phyloP scores from a whole-genome alignment of 2,888 invertebrate species.

The Aspidiotus destructor region DNA sequence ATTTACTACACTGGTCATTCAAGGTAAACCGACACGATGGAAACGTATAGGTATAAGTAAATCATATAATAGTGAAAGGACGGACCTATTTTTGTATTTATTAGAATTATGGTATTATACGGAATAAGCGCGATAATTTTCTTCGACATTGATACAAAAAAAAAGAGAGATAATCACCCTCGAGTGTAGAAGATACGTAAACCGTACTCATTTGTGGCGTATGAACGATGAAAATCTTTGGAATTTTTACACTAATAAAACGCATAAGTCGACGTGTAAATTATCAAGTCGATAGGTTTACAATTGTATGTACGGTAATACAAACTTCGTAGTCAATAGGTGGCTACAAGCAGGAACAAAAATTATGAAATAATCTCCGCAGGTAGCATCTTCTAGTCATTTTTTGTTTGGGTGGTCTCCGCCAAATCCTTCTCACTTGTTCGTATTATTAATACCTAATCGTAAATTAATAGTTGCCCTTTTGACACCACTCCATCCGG shows the following conservation, averaged over 20 bases:
- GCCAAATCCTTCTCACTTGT: constrained; percentile 31
- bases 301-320: constrained; percentile 13
- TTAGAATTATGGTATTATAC: no score
- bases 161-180: no score
- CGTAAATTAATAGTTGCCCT: constrained; percentile 34
- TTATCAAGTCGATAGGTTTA: constrained; percentile 8
- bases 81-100: no score
- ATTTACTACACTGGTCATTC: no score
- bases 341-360: constrained; percentile 20
- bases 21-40: no score
- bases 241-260: constrained; percentile 3
- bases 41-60: no score
- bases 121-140: no score
- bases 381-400: constrained; percentile 33
- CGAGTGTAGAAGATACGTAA: no score
- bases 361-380: constrained; percentile 32
- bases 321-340: constrained; percentile 24
- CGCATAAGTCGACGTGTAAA: constrained; percentile 1
- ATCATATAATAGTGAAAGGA: no score
- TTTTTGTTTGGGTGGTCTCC: constrained; percentile 33
- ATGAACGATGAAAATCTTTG: neutral
- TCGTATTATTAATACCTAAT: constrained; percentile 34
- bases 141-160: no score
- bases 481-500: constrained; percentile 33
- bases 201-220: no score